These are phyloP conservation scores for Bathynomus jamesi DNA, from an alignment of 1,140 invertebrate genomes.

Conservation along the genomic window DNA sequence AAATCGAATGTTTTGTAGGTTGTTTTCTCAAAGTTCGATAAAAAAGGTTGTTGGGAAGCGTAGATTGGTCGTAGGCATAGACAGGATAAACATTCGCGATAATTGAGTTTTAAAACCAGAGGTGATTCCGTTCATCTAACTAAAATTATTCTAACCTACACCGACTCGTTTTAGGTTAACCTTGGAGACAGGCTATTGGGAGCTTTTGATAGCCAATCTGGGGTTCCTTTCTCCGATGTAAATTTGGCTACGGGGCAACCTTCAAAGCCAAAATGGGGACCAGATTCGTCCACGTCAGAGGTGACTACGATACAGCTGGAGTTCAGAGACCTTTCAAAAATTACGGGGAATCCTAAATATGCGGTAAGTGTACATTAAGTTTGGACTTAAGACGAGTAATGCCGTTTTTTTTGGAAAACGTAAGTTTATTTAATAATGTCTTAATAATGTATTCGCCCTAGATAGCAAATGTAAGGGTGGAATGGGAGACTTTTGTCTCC, in stretches of 20 bases:
- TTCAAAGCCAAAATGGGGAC: slow-evolving; percentile 83
- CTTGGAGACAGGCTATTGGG: slow-evolving; percentile 73
- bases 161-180: slow-evolving; percentile 56
- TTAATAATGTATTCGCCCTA: no score
- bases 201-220: slow-evolving; percentile 69
- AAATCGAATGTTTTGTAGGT: no score
- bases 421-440: no score
- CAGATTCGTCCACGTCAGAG: slow-evolving; percentile 87
- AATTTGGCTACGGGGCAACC: slow-evolving; percentile 73
- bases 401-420: no score
- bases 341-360: slow-evolving; percentile 65
- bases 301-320: slow-evolving; percentile 88
- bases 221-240: slow-evolving; percentile 86
- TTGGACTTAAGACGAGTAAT: no score
- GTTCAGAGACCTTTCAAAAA: slow-evolving; percentile 76
- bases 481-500: no score
- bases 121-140: not conserved
- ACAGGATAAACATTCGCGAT: not conserved
- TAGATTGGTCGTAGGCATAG: not conserved
- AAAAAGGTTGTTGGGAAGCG: no score
- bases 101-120: not conserved
- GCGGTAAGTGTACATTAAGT: no score
- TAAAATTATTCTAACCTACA: not conserved
- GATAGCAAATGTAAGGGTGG: no score
- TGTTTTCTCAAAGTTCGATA: no score